Conservation (phyloP, 2,888 invertebrate species). For the Punctoribates punctum region DNA sequence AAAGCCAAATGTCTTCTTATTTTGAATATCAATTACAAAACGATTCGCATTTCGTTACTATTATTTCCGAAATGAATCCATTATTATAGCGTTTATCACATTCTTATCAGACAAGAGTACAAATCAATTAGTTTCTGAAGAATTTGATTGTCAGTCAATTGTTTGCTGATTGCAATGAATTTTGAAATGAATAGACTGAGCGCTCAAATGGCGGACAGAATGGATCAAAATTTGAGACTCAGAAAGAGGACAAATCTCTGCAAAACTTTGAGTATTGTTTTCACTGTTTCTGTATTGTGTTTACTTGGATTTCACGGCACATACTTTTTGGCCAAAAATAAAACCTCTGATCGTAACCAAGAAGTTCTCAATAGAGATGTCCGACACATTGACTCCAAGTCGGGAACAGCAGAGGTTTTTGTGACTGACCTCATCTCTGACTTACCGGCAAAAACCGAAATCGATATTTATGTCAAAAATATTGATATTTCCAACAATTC, state of each 20-base stretch:
- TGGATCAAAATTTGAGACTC: not conserved
- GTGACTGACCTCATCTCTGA: not conserved
- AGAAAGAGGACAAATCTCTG: not conserved
- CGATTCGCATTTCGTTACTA: too few species aligned
- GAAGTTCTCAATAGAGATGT: not conserved
- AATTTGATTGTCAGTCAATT: too few species aligned
- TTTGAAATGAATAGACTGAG: constrained; percentile 11
- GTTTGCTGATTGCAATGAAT: not conserved
- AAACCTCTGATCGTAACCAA: not conserved
- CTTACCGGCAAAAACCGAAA: not conserved
- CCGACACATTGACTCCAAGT: not conserved
- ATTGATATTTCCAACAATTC: too few species aligned
- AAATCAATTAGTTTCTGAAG: too few species aligned
- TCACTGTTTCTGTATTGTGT: not conserved
- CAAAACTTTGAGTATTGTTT: not conserved
- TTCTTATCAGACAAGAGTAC: too few species aligned
- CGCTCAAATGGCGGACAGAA: not conserved
- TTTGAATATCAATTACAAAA: too few species aligned
- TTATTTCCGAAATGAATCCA: too few species aligned
- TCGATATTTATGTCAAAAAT: not conserved
- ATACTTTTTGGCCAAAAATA: not conserved
- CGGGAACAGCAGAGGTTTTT: not conserved
- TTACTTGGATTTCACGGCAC: constrained; percentile 4
- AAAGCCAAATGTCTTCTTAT: too few species aligned
- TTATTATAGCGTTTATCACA: too few species aligned